Evolutionary conservation across 30 jellyfish, hydroid and myxozoan genomes (phyloP).

Genomic region (Pseudorhiza aurosa): DNA sequence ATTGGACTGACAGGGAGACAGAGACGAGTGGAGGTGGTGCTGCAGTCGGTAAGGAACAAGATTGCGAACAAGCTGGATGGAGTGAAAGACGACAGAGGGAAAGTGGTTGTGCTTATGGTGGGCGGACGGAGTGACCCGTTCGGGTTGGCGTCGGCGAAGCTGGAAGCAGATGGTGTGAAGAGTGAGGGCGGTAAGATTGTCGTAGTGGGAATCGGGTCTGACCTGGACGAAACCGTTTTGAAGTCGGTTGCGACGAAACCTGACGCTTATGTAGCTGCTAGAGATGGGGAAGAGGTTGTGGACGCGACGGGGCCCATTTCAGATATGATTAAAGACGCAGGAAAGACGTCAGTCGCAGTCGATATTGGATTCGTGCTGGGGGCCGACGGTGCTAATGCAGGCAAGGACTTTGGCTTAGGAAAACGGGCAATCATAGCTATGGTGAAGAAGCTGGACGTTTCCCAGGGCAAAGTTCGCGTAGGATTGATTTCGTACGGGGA

Average conservation of each 20-base stretch:
- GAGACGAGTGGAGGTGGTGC: constrained; percentile 10
- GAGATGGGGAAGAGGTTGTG: background rate
- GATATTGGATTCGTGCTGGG: constrained; percentile 66
- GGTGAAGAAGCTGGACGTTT: constrained; percentile 10
- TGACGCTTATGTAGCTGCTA: background rate
- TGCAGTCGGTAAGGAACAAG: background rate
- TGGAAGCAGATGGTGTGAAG: constrained; percentile 2
- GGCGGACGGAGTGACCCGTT: constrained; percentile 30
- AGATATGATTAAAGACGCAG: background rate
- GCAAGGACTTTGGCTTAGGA: constrained; percentile 31
- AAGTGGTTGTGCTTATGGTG: constrained; percentile 27
- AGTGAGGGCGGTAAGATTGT: constrained; percentile 14
- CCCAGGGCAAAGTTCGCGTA: constrained; percentile 24
- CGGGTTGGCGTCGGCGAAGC: background rate
- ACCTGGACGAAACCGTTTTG: constrained; percentile 5
- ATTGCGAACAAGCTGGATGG: background rate
- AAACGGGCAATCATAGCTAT: constrained; percentile 24
- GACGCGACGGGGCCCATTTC: constrained; percentile 14
- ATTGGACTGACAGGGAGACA: constrained; percentile 6
- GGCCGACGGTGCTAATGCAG: constrained; percentile 54
- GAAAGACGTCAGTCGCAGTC: constrained; percentile 1
- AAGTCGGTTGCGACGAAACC: constrained; percentile 11
- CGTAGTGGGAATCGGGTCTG: constrained; percentile 47
- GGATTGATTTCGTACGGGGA: constrained; percentile 35
- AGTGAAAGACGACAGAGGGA: constrained; percentile 25